Base-by-base conservation (phyloP, 2,888 invertebrate genomes). In the Eupithecia vulgata region DNA sequence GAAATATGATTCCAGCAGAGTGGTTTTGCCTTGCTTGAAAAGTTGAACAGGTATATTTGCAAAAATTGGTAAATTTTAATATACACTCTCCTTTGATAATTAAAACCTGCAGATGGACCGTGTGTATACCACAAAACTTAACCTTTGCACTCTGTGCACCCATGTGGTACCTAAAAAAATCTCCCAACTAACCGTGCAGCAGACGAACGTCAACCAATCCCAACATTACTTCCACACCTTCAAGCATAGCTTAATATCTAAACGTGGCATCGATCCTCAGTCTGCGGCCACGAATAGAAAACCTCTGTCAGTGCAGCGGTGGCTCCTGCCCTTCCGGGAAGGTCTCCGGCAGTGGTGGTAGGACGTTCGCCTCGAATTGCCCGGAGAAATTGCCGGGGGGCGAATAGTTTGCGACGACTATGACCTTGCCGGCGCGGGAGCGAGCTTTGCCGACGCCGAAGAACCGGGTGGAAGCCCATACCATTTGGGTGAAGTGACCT, bases 401-500 rank as follows among this genome's bases (percentile, higher is more conserved):
- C 57, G 96, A 95, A 88, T 98, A 98, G 90, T 97, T 97, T 21
- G 97, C 97, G 1, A 98, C 98, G 0, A 98, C 97, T 78, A 97
- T 96, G 65, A 97, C 95, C 85, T 97, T 97, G 17, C 97, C 97
- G 21, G 96, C 96, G 62, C 96, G 94, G 45, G 97, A 97, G 69
- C 96, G 95, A 0, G 97, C 97, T 85, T 97, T 97, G 10, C 97
- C 98, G 1, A 98, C 96, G 4, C 98, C 98, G 84, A 98, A 96
- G 87, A 96, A 95, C 64, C 95, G 95, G 3, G 97, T 97, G 66
- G 95, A 95, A 52, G 96, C 95, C 98, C 98, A 98, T 35, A 98
- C 97, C 89, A 98, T 95, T 91, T 98, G 98, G 0, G 97, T 97
- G 90, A 98, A 98, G 89, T 98, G 97, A 74, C 98, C 98, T 97